A percentile compares a stretch with the other conserved stretches of the same genome.
Conservation (phyloP, 1,140 invertebrate genomes). For the Cotesia typhae region DNA sequence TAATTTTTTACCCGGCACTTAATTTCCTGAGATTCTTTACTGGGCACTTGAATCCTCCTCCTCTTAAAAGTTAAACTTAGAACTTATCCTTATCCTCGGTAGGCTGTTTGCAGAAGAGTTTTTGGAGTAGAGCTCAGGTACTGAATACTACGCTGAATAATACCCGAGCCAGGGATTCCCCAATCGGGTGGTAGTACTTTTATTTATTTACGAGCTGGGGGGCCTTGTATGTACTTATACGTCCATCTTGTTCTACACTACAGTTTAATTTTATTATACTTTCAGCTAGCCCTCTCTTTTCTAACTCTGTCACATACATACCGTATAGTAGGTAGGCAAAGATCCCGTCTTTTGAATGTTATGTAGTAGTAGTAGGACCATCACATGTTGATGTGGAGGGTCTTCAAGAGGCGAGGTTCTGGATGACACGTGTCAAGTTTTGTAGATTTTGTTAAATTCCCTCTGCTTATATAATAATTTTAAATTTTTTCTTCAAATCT, state of each 20-base stretch:
- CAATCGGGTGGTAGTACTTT: conserved; percentile 14
- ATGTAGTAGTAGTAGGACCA: background rate
- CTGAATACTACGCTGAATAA: background rate
- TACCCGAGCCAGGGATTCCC: background rate
- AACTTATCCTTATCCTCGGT: too few species aligned
- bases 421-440: conserved; percentile 8
- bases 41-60: conserved; percentile 10
- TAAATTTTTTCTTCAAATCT: too few species aligned
- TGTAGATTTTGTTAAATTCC: background rate
- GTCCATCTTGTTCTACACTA: background rate
- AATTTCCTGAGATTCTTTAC: conserved; percentile 5
- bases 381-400: conserved; percentile 18
- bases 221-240: background rate
- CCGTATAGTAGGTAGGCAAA: background rate
- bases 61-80: background rate
- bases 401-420: conserved; percentile 1
- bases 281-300: background rate
- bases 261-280: background rate
- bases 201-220: conserved; percentile 21
- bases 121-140: conserved; percentile 6
- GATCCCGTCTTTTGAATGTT: background rate
- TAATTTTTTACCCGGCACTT: background rate
- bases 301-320: conserved; percentile 11
- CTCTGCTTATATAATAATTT: too few species aligned
- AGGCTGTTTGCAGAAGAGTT: conserved; percentile 6